Evolutionary conservation across 2,797 vertebrate species (phyloP), one percentile per base, ranked within the genome.

Genomic region (Gymnothorax javanicus): DNA sequence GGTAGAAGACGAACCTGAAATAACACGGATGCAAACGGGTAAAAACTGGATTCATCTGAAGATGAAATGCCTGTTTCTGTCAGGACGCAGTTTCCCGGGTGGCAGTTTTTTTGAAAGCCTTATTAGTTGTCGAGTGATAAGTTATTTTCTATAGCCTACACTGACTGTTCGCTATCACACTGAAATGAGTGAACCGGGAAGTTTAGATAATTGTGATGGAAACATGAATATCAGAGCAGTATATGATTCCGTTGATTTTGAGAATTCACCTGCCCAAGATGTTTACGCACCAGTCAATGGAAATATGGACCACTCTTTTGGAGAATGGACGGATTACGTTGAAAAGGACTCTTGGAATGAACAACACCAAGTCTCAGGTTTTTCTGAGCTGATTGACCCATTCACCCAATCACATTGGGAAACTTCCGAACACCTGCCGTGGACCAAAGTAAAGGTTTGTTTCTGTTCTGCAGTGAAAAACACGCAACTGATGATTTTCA

Each of bases 261-360:
- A 52, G 20, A 84, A 85, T 75, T 52, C 33, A 13, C 54, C 83
- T 67, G 75, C 58, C 43, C 60, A 69, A 56, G 27, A 54, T 82
- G 17, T 73, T 82, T 25, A 52, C 58, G 33, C 57, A n/a, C 84
- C 60, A 54, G n/a, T 2, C 62, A 25, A 83, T 58, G 64, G 25
- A 67, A 82, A 77, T 9, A 7, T 25, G 20, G 84, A 87, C 82
- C 83, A 60, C 11, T 84, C 15, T 43, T 89, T 89, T 84, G 84
- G 86, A 67, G 88, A 89, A n/a, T 89, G 88, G 88, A 81, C 17
- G 59, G 59, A 69, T 25, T 85, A 84, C 64, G 73, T 6, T 5
- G 59, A 67, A n/a, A 50, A 69, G 17, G n/a, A 56, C 73, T 27
- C 59, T 56, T 57, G 23, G 83, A 64, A 75, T 27, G 20, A 84